Percentiles rank a stretch among this genome's conserved stretches.
Conservation (phyloP, 1,140 invertebrate genomes). For the Zaprionus gabonicus region DNA sequence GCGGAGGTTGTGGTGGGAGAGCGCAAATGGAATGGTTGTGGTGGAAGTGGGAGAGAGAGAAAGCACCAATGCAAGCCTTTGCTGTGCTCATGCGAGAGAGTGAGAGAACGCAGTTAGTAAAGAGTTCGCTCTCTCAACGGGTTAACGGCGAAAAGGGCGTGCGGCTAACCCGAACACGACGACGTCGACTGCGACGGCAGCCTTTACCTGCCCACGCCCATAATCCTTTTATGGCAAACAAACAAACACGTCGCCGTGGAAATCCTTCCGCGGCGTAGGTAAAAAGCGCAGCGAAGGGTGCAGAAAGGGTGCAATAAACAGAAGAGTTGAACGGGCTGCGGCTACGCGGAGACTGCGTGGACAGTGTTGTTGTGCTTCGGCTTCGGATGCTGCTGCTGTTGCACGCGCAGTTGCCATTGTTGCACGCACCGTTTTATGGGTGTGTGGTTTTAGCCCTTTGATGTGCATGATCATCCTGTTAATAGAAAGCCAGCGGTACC, state of each 20-base stretch:
- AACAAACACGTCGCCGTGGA: slow-evolving; percentile 64
- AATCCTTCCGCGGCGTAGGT: slow-evolving; percentile 45
- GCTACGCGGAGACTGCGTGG: background rate
- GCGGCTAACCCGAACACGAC: slow-evolving; percentile 49
- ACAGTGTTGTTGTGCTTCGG: background rate
- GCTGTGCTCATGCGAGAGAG: background rate
- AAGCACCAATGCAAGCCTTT: too few species aligned
- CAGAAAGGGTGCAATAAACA: slow-evolving; percentile 72
- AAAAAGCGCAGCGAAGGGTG: slow-evolving; percentile 57
- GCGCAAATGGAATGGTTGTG: too few species aligned
- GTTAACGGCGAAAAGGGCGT: slow-evolving; percentile 61
- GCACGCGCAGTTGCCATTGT: slow-evolving; percentile 68
- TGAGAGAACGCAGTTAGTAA: slow-evolving; percentile 2
- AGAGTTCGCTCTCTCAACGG: slow-evolving; percentile 45
- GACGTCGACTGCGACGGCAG: slow-evolving; percentile 18
- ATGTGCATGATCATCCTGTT: slow-evolving; percentile 84
- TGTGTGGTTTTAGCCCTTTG: slow-evolving; percentile 84
- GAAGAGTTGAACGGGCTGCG: slow-evolving; percentile 62
- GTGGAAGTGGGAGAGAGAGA: background rate
- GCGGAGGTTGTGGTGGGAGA: too few species aligned
- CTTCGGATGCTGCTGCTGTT: slow-evolving; percentile 4
- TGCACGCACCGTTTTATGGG: slow-evolving; percentile 82
- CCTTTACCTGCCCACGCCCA: slow-evolving; percentile 74
- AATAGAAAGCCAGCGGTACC: slow-evolving; percentile 70
- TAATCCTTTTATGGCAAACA: slow-evolving; percentile 83